These are phyloP conservation scores for Strigops habroptila DNA, from an alignment of 2,113 vertebrate genomes.

Conservation along the genomic window DNA sequence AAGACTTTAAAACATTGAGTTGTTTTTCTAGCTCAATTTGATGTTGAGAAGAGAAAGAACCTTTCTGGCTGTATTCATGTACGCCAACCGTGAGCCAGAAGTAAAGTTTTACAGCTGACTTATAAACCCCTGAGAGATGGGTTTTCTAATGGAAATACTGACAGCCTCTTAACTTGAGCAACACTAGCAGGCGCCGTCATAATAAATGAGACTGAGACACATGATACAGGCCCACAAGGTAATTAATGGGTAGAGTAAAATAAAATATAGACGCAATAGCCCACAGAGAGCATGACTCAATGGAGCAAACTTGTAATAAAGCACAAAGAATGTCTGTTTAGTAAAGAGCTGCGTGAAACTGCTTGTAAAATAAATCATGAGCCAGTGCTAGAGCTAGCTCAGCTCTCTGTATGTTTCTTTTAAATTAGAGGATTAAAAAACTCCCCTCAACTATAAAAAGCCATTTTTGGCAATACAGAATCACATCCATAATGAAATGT, in stretches of 20 bases:
- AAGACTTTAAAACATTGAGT: not conserved
- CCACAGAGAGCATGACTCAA: slow-evolving; percentile 74
- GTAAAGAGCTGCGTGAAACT: slow-evolving; percentile 59
- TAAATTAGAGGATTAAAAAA: slow-evolving; percentile 59
- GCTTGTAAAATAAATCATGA: slow-evolving; percentile 76
- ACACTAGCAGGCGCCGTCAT: slow-evolving; percentile 54
- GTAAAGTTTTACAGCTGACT: slow-evolving; percentile 64
- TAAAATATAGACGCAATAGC: slow-evolving; percentile 71
- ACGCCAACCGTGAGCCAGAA: slow-evolving; percentile 43
- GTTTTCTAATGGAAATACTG: slow-evolving; percentile 75
- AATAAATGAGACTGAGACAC: slow-evolving; percentile 73
- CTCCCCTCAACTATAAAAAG: slow-evolving; percentile 21
- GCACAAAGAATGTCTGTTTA: slow-evolving; percentile 72
- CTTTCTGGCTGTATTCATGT: slow-evolving; percentile 31
- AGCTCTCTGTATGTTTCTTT: slow-evolving; percentile 57
- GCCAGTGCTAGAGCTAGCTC: slow-evolving; percentile 27
- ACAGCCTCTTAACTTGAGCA: slow-evolving; percentile 65
- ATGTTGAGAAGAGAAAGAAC: not conserved
- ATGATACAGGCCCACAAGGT: slow-evolving; percentile 71
- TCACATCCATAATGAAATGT: slow-evolving; percentile 14
- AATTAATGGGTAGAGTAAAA: slow-evolving; percentile 74
- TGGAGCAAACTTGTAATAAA: slow-evolving; percentile 76
- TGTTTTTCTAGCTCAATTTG: not conserved
- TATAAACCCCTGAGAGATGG: slow-evolving; percentile 65
- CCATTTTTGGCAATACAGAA: slow-evolving; percentile 53